Evolutionary conservation across 2,113 vertebrate genomes (phyloP), one percentile per base, ranked within the genome.

Genomic region (Notiomystis cincta): DNA sequence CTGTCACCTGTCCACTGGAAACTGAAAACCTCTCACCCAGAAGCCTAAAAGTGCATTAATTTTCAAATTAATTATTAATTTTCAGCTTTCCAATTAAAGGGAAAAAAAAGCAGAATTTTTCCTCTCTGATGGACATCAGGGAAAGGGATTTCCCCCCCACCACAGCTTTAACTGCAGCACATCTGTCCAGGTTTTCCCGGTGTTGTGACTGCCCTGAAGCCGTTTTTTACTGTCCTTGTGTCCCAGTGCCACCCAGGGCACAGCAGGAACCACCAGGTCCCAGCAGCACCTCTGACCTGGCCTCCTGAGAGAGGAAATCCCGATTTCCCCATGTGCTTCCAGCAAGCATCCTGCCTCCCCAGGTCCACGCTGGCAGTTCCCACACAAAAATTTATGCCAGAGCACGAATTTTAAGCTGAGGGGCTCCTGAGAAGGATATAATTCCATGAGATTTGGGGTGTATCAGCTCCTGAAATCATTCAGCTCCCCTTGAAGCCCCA

Each of bases 301-400:
- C 21, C 9, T 58, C 44, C 20, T 13, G 61, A 47, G 61, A 51
- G 24, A 33, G 44, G 51, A 51, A 38, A 38, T 9, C 40, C 5
- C 69, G 8, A 44, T 28, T 40, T 60, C 42, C 54, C 70, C 11
- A 2, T n/a, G 50, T 72, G 9, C 40, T 56, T 35, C 56, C 76
- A 75, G 47, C 64, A 23, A 54, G 13, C 17, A 10, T 28, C 38
- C 31, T 58, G 28, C 20, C 40, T 58, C 21, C 28, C 23, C n/a
- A 54, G 22, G n/a, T 24, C 30, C 0, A 0, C 3, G 8, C 20
- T 6, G 0, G 10, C 4, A 35, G 81, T 60, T 10, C 45, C 72
- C 6, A 19, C 33, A 15, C 12, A 45, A 23, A 33, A 44, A 28
- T 3, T 13, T 18, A 22, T 21, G 4, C 44, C 4, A 8, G 31